These are phyloP conservation scores for Nematolebias whitei DNA, from an alignment of 2,113 vertebrate species.

Conservation along the genomic window DNA sequence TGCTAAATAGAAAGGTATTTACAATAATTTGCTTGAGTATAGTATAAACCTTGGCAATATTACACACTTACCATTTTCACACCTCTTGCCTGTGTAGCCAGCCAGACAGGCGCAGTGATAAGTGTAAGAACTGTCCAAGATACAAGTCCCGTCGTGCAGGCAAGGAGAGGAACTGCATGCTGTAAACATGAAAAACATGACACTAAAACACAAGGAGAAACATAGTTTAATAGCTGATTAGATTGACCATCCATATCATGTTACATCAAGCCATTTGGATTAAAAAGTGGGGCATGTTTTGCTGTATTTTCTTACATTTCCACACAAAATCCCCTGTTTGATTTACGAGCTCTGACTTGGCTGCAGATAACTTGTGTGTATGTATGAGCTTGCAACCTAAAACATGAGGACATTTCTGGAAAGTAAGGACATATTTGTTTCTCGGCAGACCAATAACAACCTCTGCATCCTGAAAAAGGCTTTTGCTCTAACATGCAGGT, in stretches of 20 bases:
- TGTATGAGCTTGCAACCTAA: conserved; percentile 5
- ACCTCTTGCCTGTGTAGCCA: conserved; percentile 91
- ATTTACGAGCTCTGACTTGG: conserved; percentile 40
- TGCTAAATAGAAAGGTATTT: too few species aligned
- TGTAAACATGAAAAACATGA: conserved; percentile 59
- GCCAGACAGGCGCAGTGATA: conserved; percentile 93
- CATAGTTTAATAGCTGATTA: neutral
- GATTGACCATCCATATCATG: fast-evolving
- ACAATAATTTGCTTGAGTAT: neutral
- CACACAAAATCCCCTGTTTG: conserved; percentile 37
- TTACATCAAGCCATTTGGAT: neutral
- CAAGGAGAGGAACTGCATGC: conserved; percentile 95
- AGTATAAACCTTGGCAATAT: neutral
- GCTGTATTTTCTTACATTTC: conserved; percentile 27
- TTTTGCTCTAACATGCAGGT: conserved; percentile 9
- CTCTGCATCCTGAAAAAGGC: neutral
- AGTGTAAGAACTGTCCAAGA: conserved; percentile 82
- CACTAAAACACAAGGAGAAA: conserved; percentile 10
- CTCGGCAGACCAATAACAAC: conserved; percentile 1
- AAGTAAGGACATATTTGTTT: conserved; percentile 24
- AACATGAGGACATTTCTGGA: conserved; percentile 36
- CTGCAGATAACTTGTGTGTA: neutral
- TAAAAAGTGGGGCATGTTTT: conserved; percentile 17
- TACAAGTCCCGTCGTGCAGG: conserved; percentile 92
- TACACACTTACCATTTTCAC: conserved; percentile 87